Percentiles rank a stretch among this genome's conserved stretches.
Conservation (phyloP, 1,140 invertebrate species). For the Vanessa tameamea region DNA sequence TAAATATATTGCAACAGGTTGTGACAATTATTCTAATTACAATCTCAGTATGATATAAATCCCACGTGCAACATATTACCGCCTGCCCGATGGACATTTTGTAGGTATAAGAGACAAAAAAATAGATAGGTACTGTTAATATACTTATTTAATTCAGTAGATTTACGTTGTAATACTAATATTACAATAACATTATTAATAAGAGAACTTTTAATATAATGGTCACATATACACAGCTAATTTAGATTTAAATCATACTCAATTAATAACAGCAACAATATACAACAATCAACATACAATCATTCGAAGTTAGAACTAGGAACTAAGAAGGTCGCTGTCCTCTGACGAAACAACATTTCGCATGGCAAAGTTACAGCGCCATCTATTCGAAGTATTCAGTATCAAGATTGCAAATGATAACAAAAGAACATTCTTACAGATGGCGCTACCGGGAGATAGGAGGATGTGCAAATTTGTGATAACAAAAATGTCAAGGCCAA, state of each 20-base stretch:
- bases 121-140: neutral
- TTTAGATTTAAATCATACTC: neutral
- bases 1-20: no score
- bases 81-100: no score
- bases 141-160: no score
- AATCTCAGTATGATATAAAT: neutral
- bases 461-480: conserved; percentile 69
- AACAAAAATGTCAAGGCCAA: conserved; percentile 75
- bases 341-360: conserved; percentile 51
- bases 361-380: conserved; percentile 45
- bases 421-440: conserved; percentile 45
- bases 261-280: conserved; percentile 18
- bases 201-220: neutral
- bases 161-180: neutral
- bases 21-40: no score
- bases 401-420: conserved; percentile 34
- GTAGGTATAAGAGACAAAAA: neutral
- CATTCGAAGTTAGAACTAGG: neutral
- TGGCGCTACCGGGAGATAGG: conserved; percentile 52
- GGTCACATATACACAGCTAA: neutral
- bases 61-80: neutral
- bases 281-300: neutral
- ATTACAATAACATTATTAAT: neutral
- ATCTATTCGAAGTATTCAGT: conserved; percentile 41
- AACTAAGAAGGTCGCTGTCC: conserved; percentile 47